phyloP scores from a whole-genome alignment of 2,888 invertebrate species.

The Nowickia ferox region DNA sequence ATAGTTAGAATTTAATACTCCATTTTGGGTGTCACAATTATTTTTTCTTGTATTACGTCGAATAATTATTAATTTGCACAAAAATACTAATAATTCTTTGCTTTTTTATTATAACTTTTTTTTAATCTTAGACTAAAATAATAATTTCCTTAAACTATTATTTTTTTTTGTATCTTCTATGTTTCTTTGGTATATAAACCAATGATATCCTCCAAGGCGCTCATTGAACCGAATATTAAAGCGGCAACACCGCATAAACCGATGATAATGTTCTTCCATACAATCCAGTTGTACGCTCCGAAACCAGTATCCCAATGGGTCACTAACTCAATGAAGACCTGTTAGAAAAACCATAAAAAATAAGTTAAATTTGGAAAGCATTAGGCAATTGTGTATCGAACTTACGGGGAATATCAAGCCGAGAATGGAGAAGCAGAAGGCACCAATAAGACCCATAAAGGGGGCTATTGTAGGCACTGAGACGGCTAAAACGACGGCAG shows the following conservation, averaged over 20 bases:
- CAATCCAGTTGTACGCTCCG: constrained; percentile 88
- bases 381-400: constrained; percentile 29
- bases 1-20: constrained; percentile 62
- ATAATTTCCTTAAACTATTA: constrained; percentile 42
- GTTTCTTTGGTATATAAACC: constrained; percentile 75
- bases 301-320: constrained; percentile 94
- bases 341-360: neutral
- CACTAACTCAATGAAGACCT: constrained; percentile 90
- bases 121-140: constrained; percentile 50
- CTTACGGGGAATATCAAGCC: constrained; percentile 92
- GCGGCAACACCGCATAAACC: constrained; percentile 90
- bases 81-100: constrained; percentile 47
- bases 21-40: constrained; percentile 23
- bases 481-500: constrained; percentile 90
- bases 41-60: constrained; percentile 16
- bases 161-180: constrained; percentile 29
- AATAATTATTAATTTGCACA: constrained; percentile 43
- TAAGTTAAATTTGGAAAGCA: neutral
- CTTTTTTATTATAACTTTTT: neutral
- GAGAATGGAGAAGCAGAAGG: constrained; percentile 95
- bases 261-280: constrained; percentile 91
- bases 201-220: constrained; percentile 86
- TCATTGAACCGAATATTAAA: constrained; percentile 91
- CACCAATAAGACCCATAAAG: constrained; percentile 96
- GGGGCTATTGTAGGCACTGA: constrained; percentile 94